Base-by-base conservation (phyloP, 2,113 vertebrate genomes). In the Rhinoderma darwinii region DNA sequence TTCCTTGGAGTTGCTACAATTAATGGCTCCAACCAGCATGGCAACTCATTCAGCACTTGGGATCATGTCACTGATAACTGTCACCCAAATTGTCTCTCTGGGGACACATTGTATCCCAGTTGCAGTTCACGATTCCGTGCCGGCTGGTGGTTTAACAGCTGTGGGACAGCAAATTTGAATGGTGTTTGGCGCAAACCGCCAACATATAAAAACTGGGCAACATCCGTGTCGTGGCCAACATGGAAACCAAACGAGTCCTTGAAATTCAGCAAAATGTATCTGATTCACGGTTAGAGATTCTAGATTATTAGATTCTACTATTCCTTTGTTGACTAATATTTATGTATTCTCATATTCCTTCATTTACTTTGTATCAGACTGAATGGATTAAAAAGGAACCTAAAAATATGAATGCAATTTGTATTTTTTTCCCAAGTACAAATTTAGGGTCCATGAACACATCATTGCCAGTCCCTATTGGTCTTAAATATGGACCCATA, bases 141-240 rank as follows among this genome's bases (percentile, higher is more conserved):
- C 0, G 92, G 91, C 7, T 95, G 94, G 94, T 94, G 94, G 94
- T 95, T 88, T 89, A 95, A 93, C 76, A 72, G 88, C 56, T 95
- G 94, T n/a, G 93, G 93, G 12, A 92, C 91, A 3, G 92, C 93
- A 54, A 61, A 70, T 70, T 89, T 95, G 12, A 90, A 94, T 0
- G 92, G 94, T 0, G 39, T 89, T 0, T 95, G 92, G 92, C 91
- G 93, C 76, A 75, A 91, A 0, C 11, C 6, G 0, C 89, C 70
- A 6, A 0, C 92, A 0, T 79, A 94, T 88, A n/a, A 88, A 0
- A 90, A 89, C 15, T 94, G 92, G 92, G 37, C 59, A 0, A 92
- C 92, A 5, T 93, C 92, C 14, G 76, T 95, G 66, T 78, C 93
- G 88, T 94, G 94, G 94, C 2, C 2, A 12, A 94, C 93, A 12